Evolutionary conservation across 1,140 invertebrate genomes (phyloP), one percentile per base, ranked within the genome.

Genomic region (Nephotettix cincticeps): DNA sequence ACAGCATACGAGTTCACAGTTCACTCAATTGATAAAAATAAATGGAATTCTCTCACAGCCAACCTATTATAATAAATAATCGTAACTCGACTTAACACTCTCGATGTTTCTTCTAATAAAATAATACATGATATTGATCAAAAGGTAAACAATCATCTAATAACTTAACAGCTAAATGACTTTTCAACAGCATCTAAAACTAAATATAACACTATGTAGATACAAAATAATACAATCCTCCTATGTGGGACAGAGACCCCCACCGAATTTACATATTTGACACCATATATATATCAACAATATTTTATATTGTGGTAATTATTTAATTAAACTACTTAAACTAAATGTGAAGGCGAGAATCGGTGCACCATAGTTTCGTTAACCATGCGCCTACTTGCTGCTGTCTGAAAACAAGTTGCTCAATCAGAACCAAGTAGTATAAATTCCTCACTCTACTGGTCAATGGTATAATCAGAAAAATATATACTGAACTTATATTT

Each of bases 1-100:
- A n/a, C n/a, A n/a, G n/a, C n/a, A n/a, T n/a, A n/a, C n/a, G n/a
- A n/a, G n/a, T n/a, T n/a, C n/a, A n/a, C n/a, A n/a, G n/a, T n/a
- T n/a, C n/a, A 61, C 21, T 14, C 9, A 61, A 61, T 61, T 25
- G 23, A 61, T 61, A 27, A 61, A 54, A 25, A 28, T 61, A 61
- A 61, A 29, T 61, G 56, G 56, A 61, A 61, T 61, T 61, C 47
- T 61, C 56, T 61, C 56, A 61, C 56, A 61, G 56, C 56, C 56
- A 61, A 61, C 56, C 56, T 61, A 61, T 61, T 61, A 21, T 61
- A 61, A 61, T 61, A 61, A 61, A 61, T 61, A 27, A 61, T 61
- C 27, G 28, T 61, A 61, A 61, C 21, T 61, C 56, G n/a, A 27
- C 27, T 29, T 29, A 61, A 29, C 56, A 28, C 21, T 25, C 56